phyloP scores from a whole-genome alignment of 2,888 invertebrate species.

The Venustoraphidia nigricollis region DNA sequence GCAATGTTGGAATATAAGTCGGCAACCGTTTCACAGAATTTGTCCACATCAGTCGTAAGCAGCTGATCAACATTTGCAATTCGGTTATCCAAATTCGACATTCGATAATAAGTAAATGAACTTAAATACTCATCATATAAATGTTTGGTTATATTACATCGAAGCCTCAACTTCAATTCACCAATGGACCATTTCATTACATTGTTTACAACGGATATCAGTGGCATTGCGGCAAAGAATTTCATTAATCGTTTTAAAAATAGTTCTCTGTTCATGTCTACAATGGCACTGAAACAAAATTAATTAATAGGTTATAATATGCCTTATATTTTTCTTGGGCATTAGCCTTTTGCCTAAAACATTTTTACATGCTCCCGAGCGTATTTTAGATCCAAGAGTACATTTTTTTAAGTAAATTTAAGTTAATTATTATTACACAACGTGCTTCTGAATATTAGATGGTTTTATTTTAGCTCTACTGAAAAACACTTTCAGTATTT shows the following conservation, averaged over 20 bases:
- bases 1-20: conserved; percentile 93
- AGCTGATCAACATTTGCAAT: conserved; percentile 94
- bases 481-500: too few relatives aligned
- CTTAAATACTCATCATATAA: conserved; percentile 85
- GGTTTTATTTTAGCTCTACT: too few relatives aligned
- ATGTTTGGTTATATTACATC: conserved; percentile 76
- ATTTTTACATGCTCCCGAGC: too few relatives aligned
- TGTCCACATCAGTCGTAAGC: conserved; percentile 90
- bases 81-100: conserved; percentile 87
- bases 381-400: too few relatives aligned
- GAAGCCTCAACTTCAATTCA: conserved; percentile 78
- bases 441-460: too few relatives aligned
- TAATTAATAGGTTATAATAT: too few relatives aligned
- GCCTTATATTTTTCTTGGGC: too few relatives aligned
- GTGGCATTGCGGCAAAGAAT: conserved; percentile 74
- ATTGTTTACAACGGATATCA: conserved; percentile 88
- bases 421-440: too few relatives aligned
- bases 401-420: too few relatives aligned
- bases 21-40: conserved; percentile 89
- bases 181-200: conserved; percentile 88
- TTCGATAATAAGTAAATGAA: conserved; percentile 95
- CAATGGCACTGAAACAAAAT: conserved; percentile 62
- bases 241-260: conserved; percentile 62
- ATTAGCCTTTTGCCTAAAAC: not conserved
- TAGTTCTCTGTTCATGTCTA: conserved; percentile 64